Percentiles rank a stretch among this genome's conserved stretches.
phyloP scores from a whole-genome alignment of 2,888 invertebrate species.

The Ichneumon xanthorius region DNA sequence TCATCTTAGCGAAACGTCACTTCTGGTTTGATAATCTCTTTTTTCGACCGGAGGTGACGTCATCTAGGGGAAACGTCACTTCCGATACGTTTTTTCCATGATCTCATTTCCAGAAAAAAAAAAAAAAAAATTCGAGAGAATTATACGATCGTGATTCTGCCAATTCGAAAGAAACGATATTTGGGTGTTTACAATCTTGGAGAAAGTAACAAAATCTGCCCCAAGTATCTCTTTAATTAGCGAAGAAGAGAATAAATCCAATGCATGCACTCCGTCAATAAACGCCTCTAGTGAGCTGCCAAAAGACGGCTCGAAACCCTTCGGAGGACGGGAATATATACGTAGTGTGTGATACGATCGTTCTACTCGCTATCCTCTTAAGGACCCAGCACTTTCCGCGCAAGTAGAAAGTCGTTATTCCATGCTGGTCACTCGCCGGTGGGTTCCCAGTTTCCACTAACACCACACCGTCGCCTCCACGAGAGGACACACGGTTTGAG shows the following conservation, averaged over 20 bases:
- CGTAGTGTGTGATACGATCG: slow-evolving; percentile 24
- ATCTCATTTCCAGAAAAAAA: neutral
- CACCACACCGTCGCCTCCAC: neutral
- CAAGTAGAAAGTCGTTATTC: slow-evolving; percentile 48
- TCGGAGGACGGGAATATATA: slow-evolving; percentile 24
- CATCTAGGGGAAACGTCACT: neutral
- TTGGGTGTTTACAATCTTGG: neutral
- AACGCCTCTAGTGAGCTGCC: neutral
- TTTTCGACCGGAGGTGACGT: too few relatives aligned
- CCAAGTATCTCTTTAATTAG: neutral
- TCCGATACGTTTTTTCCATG: too few relatives aligned
- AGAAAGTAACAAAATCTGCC: neutral
- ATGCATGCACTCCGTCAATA: neutral
- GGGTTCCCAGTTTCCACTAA: slow-evolving; percentile 33
- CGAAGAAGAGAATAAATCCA: neutral
- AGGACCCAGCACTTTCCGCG: slow-evolving; percentile 37
- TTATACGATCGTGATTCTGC: too few relatives aligned
- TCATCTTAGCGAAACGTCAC: too few relatives aligned
- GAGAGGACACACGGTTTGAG: slow-evolving; percentile 21
- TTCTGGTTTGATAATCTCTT: too few relatives aligned
- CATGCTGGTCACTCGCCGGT: slow-evolving; percentile 45
- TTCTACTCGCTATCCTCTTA: slow-evolving; percentile 43
- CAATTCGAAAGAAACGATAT: neutral
- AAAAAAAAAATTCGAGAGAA: too few relatives aligned
- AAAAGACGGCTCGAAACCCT: slow-evolving; percentile 23